These are phyloP conservation scores for Agrilus planipennis DNA, from an alignment of 1,140 invertebrate genomes.

Conservation along the genomic window DNA sequence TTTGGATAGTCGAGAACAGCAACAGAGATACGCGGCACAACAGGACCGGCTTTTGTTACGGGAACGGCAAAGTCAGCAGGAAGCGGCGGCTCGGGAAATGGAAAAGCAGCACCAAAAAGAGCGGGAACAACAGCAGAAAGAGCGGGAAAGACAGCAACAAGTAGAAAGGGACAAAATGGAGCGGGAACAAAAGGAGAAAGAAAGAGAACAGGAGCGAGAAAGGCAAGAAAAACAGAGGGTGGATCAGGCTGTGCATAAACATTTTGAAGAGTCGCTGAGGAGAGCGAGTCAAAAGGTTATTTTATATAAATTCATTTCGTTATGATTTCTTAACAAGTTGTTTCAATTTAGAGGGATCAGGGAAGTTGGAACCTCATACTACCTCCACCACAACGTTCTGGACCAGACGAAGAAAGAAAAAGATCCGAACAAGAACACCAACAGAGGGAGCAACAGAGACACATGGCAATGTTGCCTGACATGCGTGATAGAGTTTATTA, in stretches of 20 bases:
- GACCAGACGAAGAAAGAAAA: conserved; percentile 28
- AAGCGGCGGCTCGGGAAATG: conserved; percentile 48
- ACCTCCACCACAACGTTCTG: conserved; percentile 30
- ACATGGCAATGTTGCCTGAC: conserved; percentile 20
- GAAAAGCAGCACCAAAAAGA: conserved; percentile 44
- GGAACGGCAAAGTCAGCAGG: conserved; percentile 52
- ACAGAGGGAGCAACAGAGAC: conserved; percentile 30
- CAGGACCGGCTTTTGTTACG: conserved; percentile 23
- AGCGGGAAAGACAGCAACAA: conserved; percentile 36
- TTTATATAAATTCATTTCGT: conserved; percentile 4
- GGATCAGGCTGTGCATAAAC: conserved; percentile 72
- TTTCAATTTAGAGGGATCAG: neutral
- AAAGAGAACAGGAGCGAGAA: conserved; percentile 43
- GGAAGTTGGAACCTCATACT: conserved; percentile 37
- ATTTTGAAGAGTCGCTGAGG: conserved; percentile 79
- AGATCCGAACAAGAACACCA: conserved; percentile 21
- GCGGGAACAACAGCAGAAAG: conserved; percentile 44
- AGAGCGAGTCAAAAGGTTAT: conserved; percentile 69
- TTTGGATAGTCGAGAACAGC: too few relatives aligned
- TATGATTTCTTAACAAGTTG: neutral
- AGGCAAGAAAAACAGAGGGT: conserved; percentile 53
- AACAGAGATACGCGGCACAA: too few relatives aligned
- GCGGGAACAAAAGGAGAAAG: conserved; percentile 40
- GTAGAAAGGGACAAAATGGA: conserved; percentile 35
- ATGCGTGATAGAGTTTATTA: conserved; percentile 19